Percentiles rank a stretch among this genome's conserved stretches.
These are phyloP conservation scores for Leucophenga varia DNA, from an alignment of 1,140 invertebrate species.

Conservation along the genomic window DNA sequence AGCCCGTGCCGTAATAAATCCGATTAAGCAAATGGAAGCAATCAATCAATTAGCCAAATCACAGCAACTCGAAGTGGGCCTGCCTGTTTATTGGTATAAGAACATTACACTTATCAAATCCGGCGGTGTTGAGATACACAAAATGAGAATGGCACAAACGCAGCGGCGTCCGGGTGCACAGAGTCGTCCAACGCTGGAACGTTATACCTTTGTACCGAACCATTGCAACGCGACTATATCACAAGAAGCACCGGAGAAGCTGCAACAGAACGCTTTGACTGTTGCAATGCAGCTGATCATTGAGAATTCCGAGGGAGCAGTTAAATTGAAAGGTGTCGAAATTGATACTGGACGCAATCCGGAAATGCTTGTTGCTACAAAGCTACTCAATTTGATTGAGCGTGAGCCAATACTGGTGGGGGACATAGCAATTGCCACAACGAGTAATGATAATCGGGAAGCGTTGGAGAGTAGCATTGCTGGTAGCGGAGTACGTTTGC, in stretches of 20 bases:
- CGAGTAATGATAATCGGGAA: conserved; percentile 53
- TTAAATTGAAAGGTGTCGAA: conserved; percentile 78
- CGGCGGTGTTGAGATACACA: conserved; percentile 86
- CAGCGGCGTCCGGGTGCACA: conserved; percentile 78
- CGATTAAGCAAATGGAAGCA: conserved; percentile 64
- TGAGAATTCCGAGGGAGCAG: conserved; percentile 71
- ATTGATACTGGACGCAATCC: conserved; percentile 62
- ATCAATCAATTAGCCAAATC: conserved; percentile 57
- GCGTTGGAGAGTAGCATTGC: conserved; percentile 33
- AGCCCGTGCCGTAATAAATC: conserved; percentile 79
- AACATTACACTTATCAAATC: conserved; percentile 77
- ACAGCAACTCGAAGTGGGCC: conserved; percentile 58
- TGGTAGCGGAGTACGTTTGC: conserved; percentile 59
- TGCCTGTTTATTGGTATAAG: conserved; percentile 70
- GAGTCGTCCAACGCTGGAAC: conserved; percentile 74
- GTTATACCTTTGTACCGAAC: conserved; percentile 81
- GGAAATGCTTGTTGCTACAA: conserved; percentile 64
- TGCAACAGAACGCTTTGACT: too few species aligned
- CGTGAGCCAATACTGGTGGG: conserved; percentile 67
- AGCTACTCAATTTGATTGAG: conserved; percentile 63
- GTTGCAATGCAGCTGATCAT: conserved; percentile 69
- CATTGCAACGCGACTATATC: conserved; percentile 62
- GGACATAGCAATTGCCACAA: conserved; percentile 60
- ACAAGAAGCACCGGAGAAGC: conserved; percentile 61
- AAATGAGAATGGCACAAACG: conserved; percentile 86